These are phyloP conservation scores for Takifugu flavidus DNA, from an alignment of 2,113 vertebrate genomes.

Conservation along the genomic window DNA sequence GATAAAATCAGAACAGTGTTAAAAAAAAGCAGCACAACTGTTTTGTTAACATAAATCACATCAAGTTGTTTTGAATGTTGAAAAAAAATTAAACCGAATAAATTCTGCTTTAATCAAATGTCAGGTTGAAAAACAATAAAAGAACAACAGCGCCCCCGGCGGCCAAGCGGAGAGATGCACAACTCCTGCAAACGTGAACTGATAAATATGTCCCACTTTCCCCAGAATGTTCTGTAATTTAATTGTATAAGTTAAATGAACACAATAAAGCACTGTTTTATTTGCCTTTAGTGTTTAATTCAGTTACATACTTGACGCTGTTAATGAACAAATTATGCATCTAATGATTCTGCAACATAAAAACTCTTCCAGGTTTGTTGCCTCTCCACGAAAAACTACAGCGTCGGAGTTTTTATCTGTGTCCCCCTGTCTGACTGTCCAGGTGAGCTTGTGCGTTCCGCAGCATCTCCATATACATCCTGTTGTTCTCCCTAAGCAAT, in stretches of 20 bases:
- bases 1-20: too few species aligned
- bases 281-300: conserved; percentile 3
- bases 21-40: too few species aligned
- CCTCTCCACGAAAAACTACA: neutral
- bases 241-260: neutral
- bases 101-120: too few species aligned
- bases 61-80: too few species aligned
- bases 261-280: neutral
- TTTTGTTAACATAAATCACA: too few species aligned
- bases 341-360: neutral
- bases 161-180: too few species aligned
- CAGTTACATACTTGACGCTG: neutral
- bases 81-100: too few species aligned
- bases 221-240: neutral
- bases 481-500: conserved; percentile 62
- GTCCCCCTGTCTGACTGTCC: conserved; percentile 46
- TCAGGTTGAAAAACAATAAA: too few species aligned
- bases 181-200: too few species aligned
- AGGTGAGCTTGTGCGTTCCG: conserved; percentile 59
- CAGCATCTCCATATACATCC: conserved; percentile 68
- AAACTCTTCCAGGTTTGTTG: neutral
- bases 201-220: too few species aligned
- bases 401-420: conserved; percentile 20
- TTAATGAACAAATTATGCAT: neutral
- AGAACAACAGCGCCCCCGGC: too few species aligned